A percentile compares a stretch with the other conserved stretches of the same genome.
Conservation (phyloP, 1,140 invertebrate genomes). For the Atopsyche davidsoni region DNA sequence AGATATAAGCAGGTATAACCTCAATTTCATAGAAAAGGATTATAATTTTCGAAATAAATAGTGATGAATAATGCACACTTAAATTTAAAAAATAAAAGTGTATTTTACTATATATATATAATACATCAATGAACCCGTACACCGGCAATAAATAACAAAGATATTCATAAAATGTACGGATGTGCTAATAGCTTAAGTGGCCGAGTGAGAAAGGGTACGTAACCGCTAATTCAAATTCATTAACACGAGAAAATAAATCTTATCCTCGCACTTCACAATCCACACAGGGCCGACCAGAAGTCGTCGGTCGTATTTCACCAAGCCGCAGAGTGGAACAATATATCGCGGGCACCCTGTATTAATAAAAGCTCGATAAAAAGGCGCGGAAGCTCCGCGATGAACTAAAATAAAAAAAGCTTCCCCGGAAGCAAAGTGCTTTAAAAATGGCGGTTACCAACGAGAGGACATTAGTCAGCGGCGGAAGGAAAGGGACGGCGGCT, state of each 20-base stretch:
- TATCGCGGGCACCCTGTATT: slow-evolving; percentile 22
- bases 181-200: too few species aligned
- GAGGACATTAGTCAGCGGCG: slow-evolving; percentile 21
- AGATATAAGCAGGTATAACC: neutral
- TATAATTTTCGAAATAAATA: neutral
- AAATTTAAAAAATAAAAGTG: too few species aligned
- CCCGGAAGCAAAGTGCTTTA: slow-evolving; percentile 27
- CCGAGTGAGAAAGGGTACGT: too few species aligned
- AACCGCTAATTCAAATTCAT: too few species aligned
- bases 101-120: too few species aligned
- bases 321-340: neutral
- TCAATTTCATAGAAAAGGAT: neutral
- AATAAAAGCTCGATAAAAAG: slow-evolving; percentile 31
- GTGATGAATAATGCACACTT: neutral
- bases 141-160: too few species aligned
- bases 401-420: slow-evolving; percentile 31
- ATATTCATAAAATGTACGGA: too few species aligned
- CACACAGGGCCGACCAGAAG: too few species aligned
- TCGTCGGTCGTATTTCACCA: too few species aligned
- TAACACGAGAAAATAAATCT: too few species aligned
- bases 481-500: neutral
- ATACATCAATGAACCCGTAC: too few species aligned
- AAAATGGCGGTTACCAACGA: slow-evolving; percentile 30
- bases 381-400: slow-evolving; percentile 29
- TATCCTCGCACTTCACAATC: too few species aligned